Evolutionary conservation across 1,140 invertebrate genomes (phyloP), one percentile per base, ranked within the genome.

Genomic region (Philaenus spumarius): DNA sequence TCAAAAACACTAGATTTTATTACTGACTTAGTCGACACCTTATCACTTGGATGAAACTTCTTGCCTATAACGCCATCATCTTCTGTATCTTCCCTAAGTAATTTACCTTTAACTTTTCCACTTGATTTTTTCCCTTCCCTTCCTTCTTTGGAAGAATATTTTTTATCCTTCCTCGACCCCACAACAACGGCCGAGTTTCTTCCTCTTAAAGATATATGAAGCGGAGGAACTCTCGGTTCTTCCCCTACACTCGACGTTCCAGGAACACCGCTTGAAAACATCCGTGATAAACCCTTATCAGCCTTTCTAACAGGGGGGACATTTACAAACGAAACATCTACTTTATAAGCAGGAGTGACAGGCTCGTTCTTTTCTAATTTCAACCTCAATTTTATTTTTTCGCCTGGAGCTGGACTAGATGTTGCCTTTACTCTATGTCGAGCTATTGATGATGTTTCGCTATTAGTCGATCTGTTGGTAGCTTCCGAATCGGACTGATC

Each of bases 171-270:
- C 56, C 85, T 84, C 14, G 85, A 84, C 66, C 85, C 87, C 60
- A 89, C 89, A 48, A 94, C 90, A 30, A 94, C 88, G n/a, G 87
- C 87, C 14, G 87, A 86, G 73, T 92, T 92, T 43, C 87, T 77
- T 7, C 90, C 90, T 60, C 90, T 77, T 46, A 95, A 73, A 50
- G 89, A 91, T 66, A 95, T 94, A 69, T 94, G 91, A 66, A 95
- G 75, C 1, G 91, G 91, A 20, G 92, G 91, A 17, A 95, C 90
- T 57, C 89, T 77, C 1, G 86, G 83, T 66, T 92, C 89, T 58
- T 42, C 55, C 19, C 26, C 50, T 34, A 34, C 37, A 9, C 24
- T 22, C 1, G 42, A 39, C 1, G 39, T 26, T 7, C 48, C 42
- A 7, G 46, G 22, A 14, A 42, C 56, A 48, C 45, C 45, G 7